Evolutionary conservation across 1,140 invertebrate species (phyloP).

Genomic region (Eumeta japonica): DNA sequence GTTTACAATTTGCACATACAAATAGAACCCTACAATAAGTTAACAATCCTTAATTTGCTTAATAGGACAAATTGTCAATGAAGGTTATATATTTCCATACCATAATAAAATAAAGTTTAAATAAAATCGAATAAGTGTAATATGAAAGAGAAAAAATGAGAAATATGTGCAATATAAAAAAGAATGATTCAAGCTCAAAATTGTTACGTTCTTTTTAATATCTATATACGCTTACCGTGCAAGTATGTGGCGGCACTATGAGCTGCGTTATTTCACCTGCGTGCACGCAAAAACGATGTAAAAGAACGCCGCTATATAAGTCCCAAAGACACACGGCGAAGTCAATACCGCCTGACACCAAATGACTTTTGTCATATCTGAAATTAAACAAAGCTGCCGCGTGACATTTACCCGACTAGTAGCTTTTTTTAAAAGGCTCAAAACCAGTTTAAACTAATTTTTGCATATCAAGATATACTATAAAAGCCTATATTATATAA

Average conservation of each 20-base stretch:
- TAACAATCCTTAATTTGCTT: too few relatives aligned
- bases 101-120: constrained; percentile 8
- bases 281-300: constrained; percentile 96
- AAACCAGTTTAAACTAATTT: background rate
- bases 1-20: too few relatives aligned
- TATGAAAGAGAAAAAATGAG: constrained; percentile 5
- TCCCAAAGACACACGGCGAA: constrained; percentile 99
- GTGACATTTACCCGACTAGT: background rate
- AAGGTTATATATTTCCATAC: too few relatives aligned
- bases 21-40: too few relatives aligned
- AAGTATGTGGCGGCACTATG: constrained; percentile 87
- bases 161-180: too few relatives aligned
- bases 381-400: constrained; percentile 48
- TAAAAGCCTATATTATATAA: too few relatives aligned
- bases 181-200: too few relatives aligned
- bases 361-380: constrained; percentile 86
- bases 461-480: too few relatives aligned
- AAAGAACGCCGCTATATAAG: constrained; percentile 81
- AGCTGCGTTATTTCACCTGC: constrained; percentile 90
- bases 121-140: constrained; percentile 1
- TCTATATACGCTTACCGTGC: constrained; percentile 68
- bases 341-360: constrained; percentile 95
- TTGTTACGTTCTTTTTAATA: too few relatives aligned
- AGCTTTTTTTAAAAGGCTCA: background rate
- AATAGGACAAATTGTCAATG: too few relatives aligned